phyloP scores from a whole-genome alignment of 2,888 invertebrate genomes.

The Lycocerus yunnanus region DNA sequence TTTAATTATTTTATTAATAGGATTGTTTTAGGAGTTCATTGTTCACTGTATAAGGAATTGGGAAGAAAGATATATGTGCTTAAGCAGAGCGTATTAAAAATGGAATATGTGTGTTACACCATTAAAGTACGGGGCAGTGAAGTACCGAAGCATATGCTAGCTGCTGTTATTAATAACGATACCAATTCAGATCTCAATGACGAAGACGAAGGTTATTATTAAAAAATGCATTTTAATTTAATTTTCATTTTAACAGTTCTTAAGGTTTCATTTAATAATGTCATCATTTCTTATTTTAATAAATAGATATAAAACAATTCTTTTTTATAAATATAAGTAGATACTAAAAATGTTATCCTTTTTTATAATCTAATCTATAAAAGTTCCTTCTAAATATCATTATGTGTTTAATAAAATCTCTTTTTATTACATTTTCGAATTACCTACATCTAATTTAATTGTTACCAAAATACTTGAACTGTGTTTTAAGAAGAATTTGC shows the following conservation, averaged over 20 bases:
- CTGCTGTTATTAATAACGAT: constrained; percentile 56
- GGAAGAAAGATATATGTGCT: constrained; percentile 72
- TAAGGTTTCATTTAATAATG: neutral
- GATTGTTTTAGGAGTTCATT: constrained; percentile 53
- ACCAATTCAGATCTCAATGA: constrained; percentile 39
- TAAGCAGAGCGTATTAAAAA: constrained; percentile 77
- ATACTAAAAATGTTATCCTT: no score
- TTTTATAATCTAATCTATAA: no score
- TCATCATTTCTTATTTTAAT: neutral
- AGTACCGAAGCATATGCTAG: constrained; percentile 71
- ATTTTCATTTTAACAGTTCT: neutral
- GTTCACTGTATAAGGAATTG: constrained; percentile 64
- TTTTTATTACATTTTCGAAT: no score
- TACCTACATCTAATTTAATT: no score
- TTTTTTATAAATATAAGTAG: no score
- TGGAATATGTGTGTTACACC: constrained; percentile 83
- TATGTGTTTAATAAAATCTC: no score
- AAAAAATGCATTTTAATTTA: neutral
- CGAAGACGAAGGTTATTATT: constrained; percentile 51
- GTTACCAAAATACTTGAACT: no score
- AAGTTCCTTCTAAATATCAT: no score
- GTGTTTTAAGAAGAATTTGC: no score
- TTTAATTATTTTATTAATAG: constrained; percentile 1
- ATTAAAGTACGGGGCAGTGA: constrained; percentile 80
- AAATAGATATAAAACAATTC: neutral